These are phyloP conservation scores for Phaethon lepturus DNA, from an alignment of 2,113 vertebrate genomes.

Conservation along the genomic window DNA sequence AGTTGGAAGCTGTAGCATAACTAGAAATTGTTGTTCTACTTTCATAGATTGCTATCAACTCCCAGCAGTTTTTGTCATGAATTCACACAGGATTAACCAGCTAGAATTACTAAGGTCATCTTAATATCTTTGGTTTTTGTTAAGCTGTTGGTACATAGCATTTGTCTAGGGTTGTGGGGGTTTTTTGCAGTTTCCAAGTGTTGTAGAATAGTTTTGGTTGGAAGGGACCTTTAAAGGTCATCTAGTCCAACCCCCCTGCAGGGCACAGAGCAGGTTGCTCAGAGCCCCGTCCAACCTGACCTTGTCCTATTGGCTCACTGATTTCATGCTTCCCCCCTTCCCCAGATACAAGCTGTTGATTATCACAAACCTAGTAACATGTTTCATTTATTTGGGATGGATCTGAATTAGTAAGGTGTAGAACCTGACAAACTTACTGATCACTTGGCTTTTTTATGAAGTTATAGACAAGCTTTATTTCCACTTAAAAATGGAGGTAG, in stretches of 20 bases:
- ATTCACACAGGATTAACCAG: not conserved
- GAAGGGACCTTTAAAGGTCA: not conserved
- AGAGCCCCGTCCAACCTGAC: not conserved
- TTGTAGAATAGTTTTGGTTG: not conserved
- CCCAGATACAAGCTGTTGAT: not conserved
- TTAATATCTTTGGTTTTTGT: not conserved
- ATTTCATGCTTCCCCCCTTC: not conserved
- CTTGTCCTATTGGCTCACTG: fast-evolving
- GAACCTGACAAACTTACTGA: not conserved
- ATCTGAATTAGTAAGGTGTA: not conserved
- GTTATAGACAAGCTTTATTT: not conserved
- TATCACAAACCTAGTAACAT: not conserved
- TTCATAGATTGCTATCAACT: not conserved
- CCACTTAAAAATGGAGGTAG: not conserved
- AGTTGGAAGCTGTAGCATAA: not conserved
- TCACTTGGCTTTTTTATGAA: not conserved
- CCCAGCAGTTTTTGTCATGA: not conserved
- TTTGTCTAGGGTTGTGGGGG: not conserved
- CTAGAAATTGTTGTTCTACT: not conserved
- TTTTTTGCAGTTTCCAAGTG: not conserved
- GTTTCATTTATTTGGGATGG: not conserved
- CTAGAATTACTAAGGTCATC: not conserved
- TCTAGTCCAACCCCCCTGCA: too few species aligned
- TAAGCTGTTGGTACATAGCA: not conserved
- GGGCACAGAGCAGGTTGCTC: not conserved